Evolutionary conservation across 2,888 invertebrate genomes (phyloP).

Genomic region (Cheilosia soror): DNA sequence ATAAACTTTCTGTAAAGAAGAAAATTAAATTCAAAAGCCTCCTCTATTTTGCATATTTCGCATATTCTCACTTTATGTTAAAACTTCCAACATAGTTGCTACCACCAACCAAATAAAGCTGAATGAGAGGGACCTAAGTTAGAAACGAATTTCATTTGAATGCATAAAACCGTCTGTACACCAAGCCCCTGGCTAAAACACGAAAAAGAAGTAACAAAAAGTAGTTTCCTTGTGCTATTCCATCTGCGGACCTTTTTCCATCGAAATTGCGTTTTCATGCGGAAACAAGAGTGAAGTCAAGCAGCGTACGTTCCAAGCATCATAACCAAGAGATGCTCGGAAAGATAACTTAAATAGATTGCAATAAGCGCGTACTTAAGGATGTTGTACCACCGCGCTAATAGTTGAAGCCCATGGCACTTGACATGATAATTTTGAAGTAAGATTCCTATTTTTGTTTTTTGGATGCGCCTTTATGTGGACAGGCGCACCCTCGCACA

Average conservation of each 20-base stretch:
- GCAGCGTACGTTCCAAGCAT: conserved; percentile 54
- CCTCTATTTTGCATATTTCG: no score
- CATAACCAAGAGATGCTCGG: conserved; percentile 28
- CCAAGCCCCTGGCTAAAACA: neutral
- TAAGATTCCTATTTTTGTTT: conserved; percentile 38
- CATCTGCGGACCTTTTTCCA: conserved; percentile 15
- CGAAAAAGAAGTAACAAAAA: neutral
- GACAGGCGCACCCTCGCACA: neutral
- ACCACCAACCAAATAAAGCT: no score
- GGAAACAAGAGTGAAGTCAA: conserved; percentile 53
- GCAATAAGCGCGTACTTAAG: conserved; percentile 63
- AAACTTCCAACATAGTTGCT: no score
- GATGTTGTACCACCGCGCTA: conserved; percentile 5
- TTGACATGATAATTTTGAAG: conserved; percentile 56
- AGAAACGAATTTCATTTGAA: no score
- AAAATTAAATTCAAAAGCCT: no score
- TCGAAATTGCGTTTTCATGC: conserved; percentile 61
- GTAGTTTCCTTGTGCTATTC: conserved; percentile 3
- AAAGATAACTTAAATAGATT: conserved; percentile 64
- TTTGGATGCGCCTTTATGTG: conserved; percentile 13
- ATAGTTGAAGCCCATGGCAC: conserved; percentile 38
- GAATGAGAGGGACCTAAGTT: no score
- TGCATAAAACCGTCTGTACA: no score
- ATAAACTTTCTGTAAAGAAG: no score
- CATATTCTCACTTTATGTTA: no score